Conservation (phyloP, 2,113 vertebrate genomes). For the Rhinogobius similis region DNA sequence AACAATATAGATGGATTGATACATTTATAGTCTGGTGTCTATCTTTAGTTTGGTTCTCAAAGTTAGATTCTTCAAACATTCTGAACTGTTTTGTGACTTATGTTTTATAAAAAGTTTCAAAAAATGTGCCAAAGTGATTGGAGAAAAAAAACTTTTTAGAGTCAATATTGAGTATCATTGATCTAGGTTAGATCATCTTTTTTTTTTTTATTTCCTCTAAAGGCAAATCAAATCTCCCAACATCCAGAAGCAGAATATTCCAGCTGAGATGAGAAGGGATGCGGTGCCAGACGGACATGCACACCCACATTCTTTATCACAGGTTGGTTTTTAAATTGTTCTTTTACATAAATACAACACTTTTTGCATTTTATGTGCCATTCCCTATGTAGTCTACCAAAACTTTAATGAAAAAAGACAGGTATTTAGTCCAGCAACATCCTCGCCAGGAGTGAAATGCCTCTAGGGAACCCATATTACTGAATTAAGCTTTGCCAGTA, state of each 20-base stretch:
- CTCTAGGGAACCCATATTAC: slow-evolving; percentile 31
- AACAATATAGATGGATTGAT: too few species aligned
- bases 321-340: slow-evolving; percentile 74
- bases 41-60: too few species aligned
- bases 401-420: slow-evolving; percentile 51
- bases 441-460: slow-evolving; percentile 22
- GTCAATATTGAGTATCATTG: background rate
- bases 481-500: slow-evolving; percentile 9
- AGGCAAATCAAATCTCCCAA: slow-evolving; percentile 92
- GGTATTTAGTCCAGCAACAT: slow-evolving; percentile 54
- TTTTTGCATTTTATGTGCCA: background rate
- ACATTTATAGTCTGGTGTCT: too few species aligned
- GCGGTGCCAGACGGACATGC: slow-evolving; percentile 82
- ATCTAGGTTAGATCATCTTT: background rate
- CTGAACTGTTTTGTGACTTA: too few species aligned
- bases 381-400: slow-evolving; percentile 14
- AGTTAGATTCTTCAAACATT: too few species aligned
- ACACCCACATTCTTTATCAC: slow-evolving; percentile 78
- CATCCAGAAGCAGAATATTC: slow-evolving; percentile 86
- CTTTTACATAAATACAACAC: too few species aligned
- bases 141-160: too few species aligned
- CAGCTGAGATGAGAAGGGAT: slow-evolving; percentile 89
- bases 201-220: slow-evolving; percentile 37
- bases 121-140: too few species aligned
- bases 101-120: too few species aligned